These are phyloP conservation scores for Pollachius pollachius DNA, from an alignment of 2,113 vertebrate genomes.

Conservation along the genomic window DNA sequence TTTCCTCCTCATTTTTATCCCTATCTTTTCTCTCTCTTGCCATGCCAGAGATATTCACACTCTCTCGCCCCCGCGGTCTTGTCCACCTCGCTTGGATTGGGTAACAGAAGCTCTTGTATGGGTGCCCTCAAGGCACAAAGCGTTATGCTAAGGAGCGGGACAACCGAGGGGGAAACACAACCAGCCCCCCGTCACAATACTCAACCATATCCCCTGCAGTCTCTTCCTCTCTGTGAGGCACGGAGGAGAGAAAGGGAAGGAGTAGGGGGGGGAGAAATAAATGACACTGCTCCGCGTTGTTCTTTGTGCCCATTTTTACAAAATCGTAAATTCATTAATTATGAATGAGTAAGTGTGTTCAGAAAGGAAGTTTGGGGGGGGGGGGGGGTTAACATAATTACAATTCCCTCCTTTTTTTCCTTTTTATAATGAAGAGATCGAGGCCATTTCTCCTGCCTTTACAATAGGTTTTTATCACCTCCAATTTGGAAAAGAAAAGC, in stretches of 20 bases:
- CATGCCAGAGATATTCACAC: slow-evolving; percentile 25
- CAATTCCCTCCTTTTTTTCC: slow-evolving; percentile 46
- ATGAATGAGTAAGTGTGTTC: slow-evolving; percentile 72
- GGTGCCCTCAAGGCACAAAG: slow-evolving; percentile 62
- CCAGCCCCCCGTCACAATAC: slow-evolving; percentile 63
- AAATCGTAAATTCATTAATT: slow-evolving; percentile 78
- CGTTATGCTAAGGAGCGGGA: slow-evolving; percentile 56
- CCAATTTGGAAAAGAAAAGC: slow-evolving; percentile 78
- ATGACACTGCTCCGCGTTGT: slow-evolving; percentile 58
- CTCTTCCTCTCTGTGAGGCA: slow-evolving; percentile 49
- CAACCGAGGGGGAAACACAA: slow-evolving; percentile 40
- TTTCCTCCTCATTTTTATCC: slow-evolving; percentile 7
- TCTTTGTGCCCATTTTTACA: slow-evolving; percentile 61
- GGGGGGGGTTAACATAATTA: slow-evolving; percentile 76
- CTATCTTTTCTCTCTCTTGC: slow-evolving; percentile 37
- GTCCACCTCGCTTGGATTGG: slow-evolving; percentile 60
- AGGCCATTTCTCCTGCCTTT: slow-evolving; percentile 58
- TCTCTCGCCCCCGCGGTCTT: slow-evolving; percentile 30
- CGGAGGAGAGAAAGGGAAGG: slow-evolving; percentile 17
- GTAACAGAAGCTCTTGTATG: slow-evolving; percentile 71
- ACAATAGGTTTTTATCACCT: slow-evolving; percentile 75
- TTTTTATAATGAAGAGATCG: slow-evolving; percentile 57
- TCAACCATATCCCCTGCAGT: slow-evolving; percentile 68
- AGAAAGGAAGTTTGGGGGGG: slow-evolving; percentile 55
- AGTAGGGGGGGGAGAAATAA: slow-evolving; percentile 30